Evolutionary conservation across 2,888 invertebrate species (phyloP).

Genomic region (Cetonia aurata): DNA sequence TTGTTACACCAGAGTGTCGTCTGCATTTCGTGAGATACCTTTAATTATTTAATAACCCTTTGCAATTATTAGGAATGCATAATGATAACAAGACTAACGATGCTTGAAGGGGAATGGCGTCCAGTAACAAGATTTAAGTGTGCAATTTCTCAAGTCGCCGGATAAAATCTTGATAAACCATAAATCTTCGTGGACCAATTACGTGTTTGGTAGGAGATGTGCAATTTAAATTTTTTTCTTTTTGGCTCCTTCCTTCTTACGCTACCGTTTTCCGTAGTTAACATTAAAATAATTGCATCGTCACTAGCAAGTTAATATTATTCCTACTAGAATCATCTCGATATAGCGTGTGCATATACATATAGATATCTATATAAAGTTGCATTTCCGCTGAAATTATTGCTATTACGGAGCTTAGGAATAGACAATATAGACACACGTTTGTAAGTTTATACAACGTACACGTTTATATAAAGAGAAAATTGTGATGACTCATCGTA

Average conservation of each 20-base stretch:
- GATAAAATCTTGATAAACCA: slow-evolving; percentile 13
- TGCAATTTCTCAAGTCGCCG: slow-evolving; percentile 15
- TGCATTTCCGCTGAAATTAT: too few relatives aligned
- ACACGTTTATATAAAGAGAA: slow-evolving; percentile 8
- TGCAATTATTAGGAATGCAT: slow-evolving; percentile 17
- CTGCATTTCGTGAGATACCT: background rate
- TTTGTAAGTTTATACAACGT: background rate
- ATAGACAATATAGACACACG: too few relatives aligned
- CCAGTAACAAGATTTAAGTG: slow-evolving; percentile 6
- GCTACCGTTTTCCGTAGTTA: slow-evolving; percentile 7
- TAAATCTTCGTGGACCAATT: background rate
- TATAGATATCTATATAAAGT: too few relatives aligned
- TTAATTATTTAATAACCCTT: slow-evolving; percentile 29
- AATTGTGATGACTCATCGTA: slow-evolving; percentile 53
- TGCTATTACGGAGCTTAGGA: too few relatives aligned
- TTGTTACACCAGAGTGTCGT: too few relatives aligned
- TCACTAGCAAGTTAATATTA: background rate
- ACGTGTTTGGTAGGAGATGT: too few relatives aligned
- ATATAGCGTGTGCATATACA: too few relatives aligned
- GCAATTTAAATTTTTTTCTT: slow-evolving; percentile 6
- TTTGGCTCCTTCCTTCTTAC: background rate
- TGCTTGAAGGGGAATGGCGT: background rate
- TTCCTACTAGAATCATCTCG: too few relatives aligned
- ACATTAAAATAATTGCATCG: background rate
- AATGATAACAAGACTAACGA: slow-evolving; percentile 14